Evolutionary conservation across 2,113 vertebrate species (phyloP), one percentile per base, ranked within the genome.

Genomic region (Vidua chalybeata): DNA sequence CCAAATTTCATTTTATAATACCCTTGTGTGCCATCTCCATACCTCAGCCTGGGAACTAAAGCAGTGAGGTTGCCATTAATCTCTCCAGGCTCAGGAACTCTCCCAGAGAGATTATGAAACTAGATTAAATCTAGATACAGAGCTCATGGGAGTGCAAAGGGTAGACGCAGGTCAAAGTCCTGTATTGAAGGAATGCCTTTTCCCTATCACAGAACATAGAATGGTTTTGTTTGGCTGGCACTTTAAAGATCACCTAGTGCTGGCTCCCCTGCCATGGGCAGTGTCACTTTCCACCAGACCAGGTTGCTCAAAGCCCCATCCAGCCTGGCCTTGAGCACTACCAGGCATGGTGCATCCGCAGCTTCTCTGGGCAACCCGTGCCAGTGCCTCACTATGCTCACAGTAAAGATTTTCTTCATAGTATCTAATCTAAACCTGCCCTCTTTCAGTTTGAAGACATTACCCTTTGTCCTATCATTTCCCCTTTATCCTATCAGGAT

Each of bases 1-100:
- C 94, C 61, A 71, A 90, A 87, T 86, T 90, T 63, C 19, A 31
- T 91, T 96, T 94, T 96, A 96, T 72, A 74, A 90, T 74, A 91
- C 87, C 78, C 87, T 90, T 0, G 67, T 93, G 91, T 80, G 52
- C 87, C 75, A 96, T 93, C 84, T 80, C 75, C 46, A 9, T 94
- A 51, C 58, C 68, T 94, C 78, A 87, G 55, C 30, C 74, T 48
- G 71, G 63, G 67, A 94, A 85, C 75, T 75, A 55, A 91, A 48
- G 75, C 52, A 48, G 30, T 23, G 82, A 90, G 27, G 35, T 51
- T 93, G 81, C 49, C 52, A 75, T 94, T 84, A 87, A 92, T 95
- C 86, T 95, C 84, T 45, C 26, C 67, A 79, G 77, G 51, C 45
- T 91, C 30, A 81, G 54, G 30, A 87, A 48, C 77, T 89, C 48